Base-by-base conservation (phyloP, 1,140 invertebrate species). In the Plodia interpunctella region DNA sequence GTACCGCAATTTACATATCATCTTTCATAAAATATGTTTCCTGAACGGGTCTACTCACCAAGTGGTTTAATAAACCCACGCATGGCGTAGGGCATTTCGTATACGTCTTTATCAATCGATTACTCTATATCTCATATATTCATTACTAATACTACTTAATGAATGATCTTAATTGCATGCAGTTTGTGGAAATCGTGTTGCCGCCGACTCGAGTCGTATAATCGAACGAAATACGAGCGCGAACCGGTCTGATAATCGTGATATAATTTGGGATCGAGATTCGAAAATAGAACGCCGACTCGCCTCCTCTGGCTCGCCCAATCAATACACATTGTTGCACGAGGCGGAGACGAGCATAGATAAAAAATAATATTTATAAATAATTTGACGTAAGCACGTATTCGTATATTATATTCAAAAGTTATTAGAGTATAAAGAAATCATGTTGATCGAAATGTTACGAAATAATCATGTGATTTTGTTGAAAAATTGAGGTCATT, bases 301-400 rank as follows among this genome's bases (percentile, higher is more conserved):
- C 67, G 67, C 65, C 66, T 62, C 65, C 57, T 58, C 52, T 62
- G 17, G 61, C 60, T 70, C 69, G 62, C 49, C 74, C 70, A 79
- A 81, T 80, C 76, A 66, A 80, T 80, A 76, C 55, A 71, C 70
- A 75, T 75, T 72, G 70, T 75, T 67, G 73, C 60, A 57, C 17
- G 57, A 65, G 70, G 62, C 62, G 62, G 68, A 63, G 15, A 55
- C 60, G 21, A 5, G 25, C 20, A 59, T 38, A 50, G 32, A 55
- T 56, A 54, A 60, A 61, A 54, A 60, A 25, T 6, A n/a, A 55
- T 21, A 53, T 49, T 57, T 50, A 52, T 57, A 59, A 53, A 64
- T 57, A 54, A 17, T 54, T 28, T 17, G 52, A 44, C n/a, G 38
- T 6, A 5, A 6, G 13, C n/a, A 44, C 15, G 15, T 15, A 1